phyloP scores from a whole-genome alignment of 2,113 vertebrate species.

The Athene cunicularia region DNA sequence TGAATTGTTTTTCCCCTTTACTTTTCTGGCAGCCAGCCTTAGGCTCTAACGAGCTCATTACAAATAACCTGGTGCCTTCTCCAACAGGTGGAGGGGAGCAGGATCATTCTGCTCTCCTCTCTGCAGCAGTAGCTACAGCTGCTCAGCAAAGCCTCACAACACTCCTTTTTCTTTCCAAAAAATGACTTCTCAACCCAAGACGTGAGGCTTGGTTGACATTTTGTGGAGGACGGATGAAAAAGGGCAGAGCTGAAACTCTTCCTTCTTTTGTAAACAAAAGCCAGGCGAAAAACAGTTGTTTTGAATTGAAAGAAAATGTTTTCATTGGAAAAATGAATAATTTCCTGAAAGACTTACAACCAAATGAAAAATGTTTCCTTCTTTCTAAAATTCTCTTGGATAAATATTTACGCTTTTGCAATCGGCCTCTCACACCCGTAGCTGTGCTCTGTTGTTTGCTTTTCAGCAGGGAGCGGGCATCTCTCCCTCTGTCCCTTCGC shows the following conservation, averaged over 20 bases:
- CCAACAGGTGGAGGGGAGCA: background rate
- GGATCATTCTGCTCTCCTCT: background rate
- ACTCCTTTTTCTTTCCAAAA: rapidly evolving
- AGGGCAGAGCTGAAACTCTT: conserved; percentile 25
- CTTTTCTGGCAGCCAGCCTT: background rate
- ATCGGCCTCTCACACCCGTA: rapidly evolving
- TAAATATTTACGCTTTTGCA: background rate
- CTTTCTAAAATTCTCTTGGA: background rate
- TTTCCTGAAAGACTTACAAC: background rate
- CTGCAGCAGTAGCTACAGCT: background rate
- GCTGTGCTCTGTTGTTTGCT: background rate
- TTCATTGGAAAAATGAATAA: conserved; percentile 17
- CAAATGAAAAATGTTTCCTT: conserved; percentile 1
- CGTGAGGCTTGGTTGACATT: background rate
- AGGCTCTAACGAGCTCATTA: background rate
- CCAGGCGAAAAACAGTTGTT: conserved; percentile 7
- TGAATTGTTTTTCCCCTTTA: background rate
- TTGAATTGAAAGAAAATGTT: conserved; percentile 33
- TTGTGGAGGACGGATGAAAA: background rate
- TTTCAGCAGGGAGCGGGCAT: background rate
- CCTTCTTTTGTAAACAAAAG: conserved; percentile 23
- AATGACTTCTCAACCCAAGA: background rate
- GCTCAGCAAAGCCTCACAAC: background rate
- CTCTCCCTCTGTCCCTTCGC: background rate
- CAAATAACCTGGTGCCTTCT: background rate